These are phyloP conservation scores for Aldabrachelys gigantea DNA, from an alignment of 2,113 vertebrate genomes.

Conservation along the genomic window DNA sequence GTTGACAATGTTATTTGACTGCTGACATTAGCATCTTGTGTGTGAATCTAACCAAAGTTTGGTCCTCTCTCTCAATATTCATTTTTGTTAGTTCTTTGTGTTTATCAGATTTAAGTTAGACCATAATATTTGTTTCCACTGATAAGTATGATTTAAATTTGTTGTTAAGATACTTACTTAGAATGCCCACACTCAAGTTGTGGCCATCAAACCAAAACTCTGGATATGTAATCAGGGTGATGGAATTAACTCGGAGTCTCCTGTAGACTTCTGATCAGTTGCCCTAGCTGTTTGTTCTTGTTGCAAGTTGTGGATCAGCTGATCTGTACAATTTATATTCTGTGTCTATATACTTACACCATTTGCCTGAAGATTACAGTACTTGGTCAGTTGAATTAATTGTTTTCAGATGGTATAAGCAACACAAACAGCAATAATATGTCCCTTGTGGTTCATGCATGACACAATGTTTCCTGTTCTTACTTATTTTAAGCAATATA, in stretches of 20 bases:
- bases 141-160: neutral
- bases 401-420: neutral
- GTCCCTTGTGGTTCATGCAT: neutral
- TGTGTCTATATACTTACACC: too few relatives aligned
- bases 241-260: neutral
- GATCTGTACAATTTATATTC: neutral
- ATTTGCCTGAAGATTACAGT: neutral
- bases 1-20: accelerated
- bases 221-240: neutral
- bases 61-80: neutral
- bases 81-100: neutral
- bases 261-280: neutral
- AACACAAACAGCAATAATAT: too few relatives aligned
- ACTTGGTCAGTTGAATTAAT: neutral
- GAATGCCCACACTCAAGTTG: neutral
- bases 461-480: neutral
- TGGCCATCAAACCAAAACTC: neutral
- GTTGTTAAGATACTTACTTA: neutral
- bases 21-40: neutral
- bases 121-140: neutral
- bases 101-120: neutral
- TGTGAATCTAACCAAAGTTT: neutral
- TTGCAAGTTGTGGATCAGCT: neutral
- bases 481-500: neutral
- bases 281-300: neutral